Conservation (phyloP, 2,113 vertebrate species). For the Nyctereutes procyonoides region DNA sequence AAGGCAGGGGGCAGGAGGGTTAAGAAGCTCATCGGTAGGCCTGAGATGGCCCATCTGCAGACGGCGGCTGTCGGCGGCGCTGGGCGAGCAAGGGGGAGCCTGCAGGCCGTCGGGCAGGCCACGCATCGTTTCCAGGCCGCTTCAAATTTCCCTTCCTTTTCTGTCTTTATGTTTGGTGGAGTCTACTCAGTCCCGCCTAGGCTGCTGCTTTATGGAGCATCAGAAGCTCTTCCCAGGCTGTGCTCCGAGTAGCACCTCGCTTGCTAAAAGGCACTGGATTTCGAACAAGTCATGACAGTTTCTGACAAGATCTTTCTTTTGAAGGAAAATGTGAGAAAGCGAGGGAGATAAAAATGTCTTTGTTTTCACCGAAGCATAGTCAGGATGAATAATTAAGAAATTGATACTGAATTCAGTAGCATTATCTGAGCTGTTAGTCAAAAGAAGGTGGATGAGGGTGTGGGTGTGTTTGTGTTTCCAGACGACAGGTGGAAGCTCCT, state of each 20-base stretch:
- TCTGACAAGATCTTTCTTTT: constrained; percentile 68
- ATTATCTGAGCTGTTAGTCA: constrained; percentile 56
- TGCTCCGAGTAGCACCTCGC: background rate
- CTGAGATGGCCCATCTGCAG: background rate
- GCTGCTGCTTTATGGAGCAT: background rate
- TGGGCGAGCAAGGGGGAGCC: accelerated
- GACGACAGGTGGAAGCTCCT: background rate
- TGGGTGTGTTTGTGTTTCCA: constrained; percentile 61
- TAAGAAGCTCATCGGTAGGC: background rate
- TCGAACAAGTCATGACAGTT: constrained; percentile 55
- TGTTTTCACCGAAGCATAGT: constrained; percentile 67
- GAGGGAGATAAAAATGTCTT: constrained; percentile 53
- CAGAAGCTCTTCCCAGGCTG: background rate
- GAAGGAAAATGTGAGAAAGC: constrained; percentile 68
- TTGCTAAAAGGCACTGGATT: constrained; percentile 20
- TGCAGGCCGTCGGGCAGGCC: background rate
- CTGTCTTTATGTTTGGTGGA: background rate
- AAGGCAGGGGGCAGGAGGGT: background rate
- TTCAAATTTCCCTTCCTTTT: background rate
- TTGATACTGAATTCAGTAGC: constrained; percentile 28
- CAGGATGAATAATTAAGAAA: constrained; percentile 71
- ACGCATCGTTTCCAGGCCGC: background rate
- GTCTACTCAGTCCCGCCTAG: background rate
- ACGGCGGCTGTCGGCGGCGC: accelerated
- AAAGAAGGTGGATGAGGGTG: constrained; percentile 35